Evolutionary conservation across 2,888 invertebrate species (phyloP).

Genomic region (Proisotoma minuta): DNA sequence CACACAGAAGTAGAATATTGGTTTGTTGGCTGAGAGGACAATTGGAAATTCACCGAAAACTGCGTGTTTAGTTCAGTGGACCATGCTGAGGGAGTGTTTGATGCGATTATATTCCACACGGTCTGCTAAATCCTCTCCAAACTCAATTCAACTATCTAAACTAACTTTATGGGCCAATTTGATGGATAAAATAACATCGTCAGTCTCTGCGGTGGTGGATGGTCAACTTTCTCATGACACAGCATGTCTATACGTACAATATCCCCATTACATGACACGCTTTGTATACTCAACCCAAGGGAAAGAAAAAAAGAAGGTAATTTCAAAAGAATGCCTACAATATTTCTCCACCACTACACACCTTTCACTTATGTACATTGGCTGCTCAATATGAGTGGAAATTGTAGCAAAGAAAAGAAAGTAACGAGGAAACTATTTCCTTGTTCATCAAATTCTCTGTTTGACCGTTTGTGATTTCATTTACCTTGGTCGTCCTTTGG

Average conservation of each 20-base stretch:
- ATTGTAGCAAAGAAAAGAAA: no score
- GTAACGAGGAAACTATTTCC: not conserved
- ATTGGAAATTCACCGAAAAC: conserved; percentile 3
- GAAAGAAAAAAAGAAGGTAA: no score
- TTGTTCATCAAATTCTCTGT: not conserved
- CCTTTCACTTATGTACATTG: no score
- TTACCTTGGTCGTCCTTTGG: no score
- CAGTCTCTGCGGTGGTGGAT: not conserved
- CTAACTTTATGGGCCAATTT: conserved; percentile 13
- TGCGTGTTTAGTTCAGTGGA: conserved; percentile 9
- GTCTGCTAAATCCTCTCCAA: conserved; percentile 39
- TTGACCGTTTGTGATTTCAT: conserved; percentile 1
- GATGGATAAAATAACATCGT: not conserved
- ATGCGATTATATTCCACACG: conserved; percentile 43
- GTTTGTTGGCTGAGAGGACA: not conserved
- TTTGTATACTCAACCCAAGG: no score
- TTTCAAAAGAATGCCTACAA: no score
- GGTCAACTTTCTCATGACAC: no score
- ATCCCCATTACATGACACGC: no score
- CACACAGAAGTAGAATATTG: not conserved
- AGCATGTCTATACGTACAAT: no score
- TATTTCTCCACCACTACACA: no score
- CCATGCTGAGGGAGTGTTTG: conserved; percentile 34
- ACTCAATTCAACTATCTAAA: conserved; percentile 20
- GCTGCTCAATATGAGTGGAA: no score